Evolutionary conservation across 2,888 invertebrate genomes (phyloP), one percentile per base, ranked within the genome.

Genomic region (Chesias legatella): DNA sequence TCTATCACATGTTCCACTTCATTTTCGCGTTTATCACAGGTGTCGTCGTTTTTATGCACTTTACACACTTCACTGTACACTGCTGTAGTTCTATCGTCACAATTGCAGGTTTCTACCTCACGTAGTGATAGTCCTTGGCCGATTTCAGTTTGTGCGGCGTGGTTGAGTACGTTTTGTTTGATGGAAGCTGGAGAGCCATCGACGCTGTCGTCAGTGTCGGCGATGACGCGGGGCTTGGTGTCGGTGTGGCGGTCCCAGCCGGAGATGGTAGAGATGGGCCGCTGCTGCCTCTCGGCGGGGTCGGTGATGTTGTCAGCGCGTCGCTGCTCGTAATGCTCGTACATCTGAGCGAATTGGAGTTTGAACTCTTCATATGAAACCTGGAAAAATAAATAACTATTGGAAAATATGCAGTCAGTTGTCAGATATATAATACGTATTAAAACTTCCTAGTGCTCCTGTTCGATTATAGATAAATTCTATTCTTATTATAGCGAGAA

Each of bases 301-400:
- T 98, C 98, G 0, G 97, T 96, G 61, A 98, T 96, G 77, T 98
- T 96, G 79, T 98, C 98, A 0, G 97, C 95, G 39, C 98, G 91
- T 57, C 98, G 95, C 38, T 96, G 92, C 70, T 98, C 98, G 73
- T 98, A 98, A 71, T 96, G 96, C 70, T 97, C 97, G 73, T 97
- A 97, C 96, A 98, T 97, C 86, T 98, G 97, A 21, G 98, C 96
- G 83, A 98, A 98, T 79, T 98, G 98, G 4, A 98, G 91, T 70
- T 97, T 97, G 81, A 98, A 99, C 79, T 99, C 98, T 88, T 99
- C 98, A 77, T 98, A 98, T 0, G 98, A 98, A 6, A 99, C 96
- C 96, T 96, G 67, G 5, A 76, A 72, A 33, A 22, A 8, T 43
- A 23, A 11, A 30, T 32, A 23, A 10, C n/a, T 10, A 23, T 7